These are phyloP conservation scores for Balaenoptera acutorostrata DNA, from an alignment of 2,113 vertebrate genomes.

Conservation along the genomic window DNA sequence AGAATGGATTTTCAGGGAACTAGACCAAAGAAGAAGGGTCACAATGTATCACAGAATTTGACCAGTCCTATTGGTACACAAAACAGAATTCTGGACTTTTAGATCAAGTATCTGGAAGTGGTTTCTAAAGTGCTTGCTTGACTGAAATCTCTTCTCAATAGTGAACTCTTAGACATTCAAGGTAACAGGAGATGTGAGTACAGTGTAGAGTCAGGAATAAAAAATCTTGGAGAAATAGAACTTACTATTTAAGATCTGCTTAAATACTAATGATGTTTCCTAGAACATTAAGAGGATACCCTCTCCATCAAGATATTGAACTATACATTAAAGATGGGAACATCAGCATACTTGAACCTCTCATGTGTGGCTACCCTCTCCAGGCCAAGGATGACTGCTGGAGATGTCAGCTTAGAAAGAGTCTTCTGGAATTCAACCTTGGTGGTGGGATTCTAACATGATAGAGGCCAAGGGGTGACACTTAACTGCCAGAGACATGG, in stretches of 20 bases:
- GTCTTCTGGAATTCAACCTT: not conserved
- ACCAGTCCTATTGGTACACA: not conserved
- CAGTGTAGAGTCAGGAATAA: not conserved
- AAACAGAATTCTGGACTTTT: not conserved
- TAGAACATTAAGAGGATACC: not conserved
- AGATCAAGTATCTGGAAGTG: not conserved
- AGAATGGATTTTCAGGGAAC: not conserved
- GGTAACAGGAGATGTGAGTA: not conserved
- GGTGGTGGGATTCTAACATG: too few relatives aligned
- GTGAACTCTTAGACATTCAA: not conserved
- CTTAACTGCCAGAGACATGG: not conserved
- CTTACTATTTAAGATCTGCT: not conserved
- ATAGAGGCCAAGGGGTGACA: not conserved
- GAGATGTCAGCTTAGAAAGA: not conserved
- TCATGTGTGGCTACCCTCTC: not conserved
- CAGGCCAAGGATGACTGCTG: not conserved
- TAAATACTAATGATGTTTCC: not conserved
- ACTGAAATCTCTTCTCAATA: not conserved
- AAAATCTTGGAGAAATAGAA: not conserved
- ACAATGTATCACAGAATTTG: not conserved
- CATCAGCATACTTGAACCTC: not conserved
- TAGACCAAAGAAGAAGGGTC: not conserved
- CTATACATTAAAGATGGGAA: not conserved
- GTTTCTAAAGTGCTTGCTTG: not conserved
- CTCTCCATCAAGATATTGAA: not conserved